phyloP scores from a whole-genome alignment of 2,113 vertebrate genomes.

The Colossoma macropomum region DNA sequence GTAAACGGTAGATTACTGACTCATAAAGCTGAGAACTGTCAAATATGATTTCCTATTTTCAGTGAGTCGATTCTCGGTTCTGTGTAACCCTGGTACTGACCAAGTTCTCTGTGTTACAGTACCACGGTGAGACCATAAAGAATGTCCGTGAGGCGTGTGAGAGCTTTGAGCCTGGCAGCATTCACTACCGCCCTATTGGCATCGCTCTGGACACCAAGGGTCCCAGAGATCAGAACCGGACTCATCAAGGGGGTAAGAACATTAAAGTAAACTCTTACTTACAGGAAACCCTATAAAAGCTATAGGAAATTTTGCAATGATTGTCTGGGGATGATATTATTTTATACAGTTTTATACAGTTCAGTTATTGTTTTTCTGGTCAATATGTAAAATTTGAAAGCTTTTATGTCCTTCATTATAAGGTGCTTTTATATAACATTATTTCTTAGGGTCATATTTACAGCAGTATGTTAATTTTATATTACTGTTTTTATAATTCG shows the following conservation, averaged over 20 bases:
- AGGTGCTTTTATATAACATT: too few species aligned
- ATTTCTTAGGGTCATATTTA: too few species aligned
- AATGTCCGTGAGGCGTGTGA: slow-evolving; percentile 91
- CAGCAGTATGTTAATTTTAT: background rate
- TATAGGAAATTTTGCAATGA: background rate
- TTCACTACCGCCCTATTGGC: slow-evolving; percentile 92
- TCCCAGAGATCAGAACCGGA: slow-evolving; percentile 96
- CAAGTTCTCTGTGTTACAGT: slow-evolving; percentile 71
- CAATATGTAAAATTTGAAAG: too few species aligned
- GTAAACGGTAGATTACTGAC: too few species aligned
- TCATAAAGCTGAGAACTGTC: too few species aligned
- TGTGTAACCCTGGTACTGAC: background rate
- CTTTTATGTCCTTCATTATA: too few species aligned
- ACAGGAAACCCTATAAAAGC: too few species aligned
- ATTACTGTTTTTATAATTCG: background rate
- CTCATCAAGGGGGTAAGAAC: slow-evolving; percentile 93
- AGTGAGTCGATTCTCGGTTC: too few species aligned
- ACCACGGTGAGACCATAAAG: slow-evolving; percentile 92
- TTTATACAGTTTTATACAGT: too few species aligned
- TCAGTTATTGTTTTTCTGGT: too few species aligned
- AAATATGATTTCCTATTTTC: too few species aligned
- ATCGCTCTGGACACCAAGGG: slow-evolving; percentile 98
- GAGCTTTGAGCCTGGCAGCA: slow-evolving; percentile 91
- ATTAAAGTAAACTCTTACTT: background rate
- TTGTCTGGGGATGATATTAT: too few species aligned